phyloP scores from a whole-genome alignment of 2,797 vertebrate species.

The Steatocranus sp. region DNA sequence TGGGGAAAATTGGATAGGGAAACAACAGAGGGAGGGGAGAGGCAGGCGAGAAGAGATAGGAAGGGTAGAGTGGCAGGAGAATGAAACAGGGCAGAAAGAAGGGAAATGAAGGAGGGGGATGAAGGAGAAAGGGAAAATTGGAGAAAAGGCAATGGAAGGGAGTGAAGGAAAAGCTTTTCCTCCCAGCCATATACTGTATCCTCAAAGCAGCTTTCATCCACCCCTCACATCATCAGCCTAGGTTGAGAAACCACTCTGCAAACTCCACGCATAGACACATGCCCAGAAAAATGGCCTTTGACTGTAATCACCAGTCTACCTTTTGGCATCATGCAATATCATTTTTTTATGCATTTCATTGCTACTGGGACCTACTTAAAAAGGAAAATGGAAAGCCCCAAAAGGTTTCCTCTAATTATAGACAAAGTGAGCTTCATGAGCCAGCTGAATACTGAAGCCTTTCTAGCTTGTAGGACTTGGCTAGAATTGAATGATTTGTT shows the following conservation, averaged over 20 bases:
- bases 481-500: conserved; percentile 2
- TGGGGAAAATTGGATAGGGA: conserved; percentile 52
- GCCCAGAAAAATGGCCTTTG: conserved; percentile 30
- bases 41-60: conserved; percentile 46
- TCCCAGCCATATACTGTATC: conserved; percentile 30
- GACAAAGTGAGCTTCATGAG: conserved; percentile 5
- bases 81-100: conserved; percentile 28
- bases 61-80: conserved; percentile 26
- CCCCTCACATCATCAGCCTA: conserved; percentile 36
- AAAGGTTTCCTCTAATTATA: conserved; percentile 40
- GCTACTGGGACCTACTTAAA: conserved; percentile 12
- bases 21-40: conserved; percentile 49
- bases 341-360: conserved; percentile 19
- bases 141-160: conserved; percentile 38
- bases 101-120: conserved; percentile 8
- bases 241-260: conserved; percentile 37
- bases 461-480: neutral
- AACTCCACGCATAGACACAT: conserved; percentile 9
- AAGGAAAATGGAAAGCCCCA: neutral
- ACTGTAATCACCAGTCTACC: conserved; percentile 44
- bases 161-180: conserved; percentile 41
- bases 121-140: conserved; percentile 19
- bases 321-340: conserved; percentile 42
- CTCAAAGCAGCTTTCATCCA: conserved; percentile 67
- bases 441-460: conserved; percentile 3